Evolutionary conservation across 2,113 vertebrate genomes (phyloP).

Genomic region (Esox niger): DNA sequence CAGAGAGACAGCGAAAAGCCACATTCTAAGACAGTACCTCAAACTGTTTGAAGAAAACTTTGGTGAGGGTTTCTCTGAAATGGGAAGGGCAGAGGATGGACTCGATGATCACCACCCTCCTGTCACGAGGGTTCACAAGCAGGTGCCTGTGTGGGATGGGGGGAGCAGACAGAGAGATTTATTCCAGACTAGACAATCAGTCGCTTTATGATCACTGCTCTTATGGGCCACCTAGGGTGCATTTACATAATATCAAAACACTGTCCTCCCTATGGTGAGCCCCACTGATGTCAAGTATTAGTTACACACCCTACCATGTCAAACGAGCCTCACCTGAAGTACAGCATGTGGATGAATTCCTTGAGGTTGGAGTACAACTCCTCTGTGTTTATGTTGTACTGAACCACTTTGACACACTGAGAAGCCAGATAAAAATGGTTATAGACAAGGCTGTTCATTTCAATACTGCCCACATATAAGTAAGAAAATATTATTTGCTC

Average conservation of each 20-base stretch:
- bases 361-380: slow-evolving; percentile 94
- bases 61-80: slow-evolving; percentile 94
- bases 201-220: too few species aligned
- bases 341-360: slow-evolving; percentile 96
- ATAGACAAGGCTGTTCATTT: slow-evolving; percentile 20
- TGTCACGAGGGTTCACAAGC: slow-evolving; percentile 94
- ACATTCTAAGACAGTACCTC: slow-evolving; percentile 77
- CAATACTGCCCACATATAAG: too few species aligned
- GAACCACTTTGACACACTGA: slow-evolving; percentile 90
- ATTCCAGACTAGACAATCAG: too few species aligned
- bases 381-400: slow-evolving; percentile 97
- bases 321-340: slow-evolving; percentile 84
- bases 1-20: too few species aligned
- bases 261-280: too few species aligned
- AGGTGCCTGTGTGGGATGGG: slow-evolving; percentile 77
- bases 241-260: too few species aligned
- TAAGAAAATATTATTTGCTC: too few species aligned
- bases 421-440: slow-evolving; percentile 18
- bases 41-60: slow-evolving; percentile 97
- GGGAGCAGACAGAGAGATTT: neutral
- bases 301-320: neutral
- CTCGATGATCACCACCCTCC: slow-evolving; percentile 94
- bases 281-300: neutral
- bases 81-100: slow-evolving; percentile 94
- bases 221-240: too few species aligned